Evolutionary conservation across 37 sponge, comb jelly and placozoan species (phyloP).

Genomic region (Cladorhizidae sp.): DNA sequence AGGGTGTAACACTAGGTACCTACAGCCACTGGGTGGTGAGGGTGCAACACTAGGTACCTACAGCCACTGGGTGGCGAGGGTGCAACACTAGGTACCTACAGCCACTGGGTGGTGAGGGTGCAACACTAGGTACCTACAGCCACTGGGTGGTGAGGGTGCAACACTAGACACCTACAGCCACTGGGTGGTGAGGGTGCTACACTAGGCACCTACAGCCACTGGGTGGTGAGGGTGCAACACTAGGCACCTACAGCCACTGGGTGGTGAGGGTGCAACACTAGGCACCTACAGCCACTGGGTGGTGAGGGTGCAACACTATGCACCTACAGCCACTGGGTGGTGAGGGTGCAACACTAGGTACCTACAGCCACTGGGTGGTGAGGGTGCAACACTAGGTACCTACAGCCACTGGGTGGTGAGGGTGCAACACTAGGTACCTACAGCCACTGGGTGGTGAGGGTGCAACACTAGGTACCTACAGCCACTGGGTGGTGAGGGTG

Average conservation of each 20-base stretch:
- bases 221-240: conserved; percentile 1
- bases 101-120: too few species aligned
- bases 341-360: not conserved
- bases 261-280: not conserved
- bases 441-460: not conserved
- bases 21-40: too few species aligned
- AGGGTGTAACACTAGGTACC: conserved; percentile 9
- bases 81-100: conserved; percentile 11
- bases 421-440: not conserved
- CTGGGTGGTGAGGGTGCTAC: too few species aligned
- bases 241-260: too few species aligned
- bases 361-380: conserved; percentile 1
- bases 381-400: conserved; percentile 9
- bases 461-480: conserved; percentile 11
- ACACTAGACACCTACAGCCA: not conserved
- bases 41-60: not conserved
- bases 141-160: conserved; percentile 8
- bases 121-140: not conserved
- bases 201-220: conserved; percentile 9
- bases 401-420: too few species aligned
- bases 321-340: too few species aligned
- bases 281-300: conserved; percentile 3
- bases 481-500: too few species aligned
- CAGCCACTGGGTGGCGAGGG: not conserved
- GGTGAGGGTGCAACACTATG: conserved; percentile 6